phyloP scores from a whole-genome alignment of 1,140 invertebrate species.

The Rhizoglyphus robini region DNA sequence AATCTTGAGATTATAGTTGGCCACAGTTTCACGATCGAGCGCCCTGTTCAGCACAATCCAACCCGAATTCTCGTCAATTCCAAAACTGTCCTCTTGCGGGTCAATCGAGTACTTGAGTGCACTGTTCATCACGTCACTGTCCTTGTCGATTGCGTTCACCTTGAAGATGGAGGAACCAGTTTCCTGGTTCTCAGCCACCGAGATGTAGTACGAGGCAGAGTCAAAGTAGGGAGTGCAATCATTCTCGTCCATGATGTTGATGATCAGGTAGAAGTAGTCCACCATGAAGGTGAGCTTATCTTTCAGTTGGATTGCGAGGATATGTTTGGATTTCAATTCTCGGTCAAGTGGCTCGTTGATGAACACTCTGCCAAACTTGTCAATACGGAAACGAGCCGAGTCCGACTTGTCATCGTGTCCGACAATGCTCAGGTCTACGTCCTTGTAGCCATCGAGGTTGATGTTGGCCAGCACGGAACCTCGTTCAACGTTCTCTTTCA shows the following conservation, averaged over 20 bases:
- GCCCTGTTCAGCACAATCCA: conserved; percentile 68
- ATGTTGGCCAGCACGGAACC: conserved; percentile 35
- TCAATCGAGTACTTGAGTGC: conserved; percentile 27
- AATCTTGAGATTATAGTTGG: conserved; percentile 49
- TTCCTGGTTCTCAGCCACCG: conserved; percentile 64
- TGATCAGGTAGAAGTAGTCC: conserved; percentile 53
- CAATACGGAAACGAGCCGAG: conserved; percentile 51
- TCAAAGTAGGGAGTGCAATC: conserved; percentile 77
- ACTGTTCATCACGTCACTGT: conserved; percentile 29
- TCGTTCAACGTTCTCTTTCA: conserved; percentile 57
- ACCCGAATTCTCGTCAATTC: conserved; percentile 57
- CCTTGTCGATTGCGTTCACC: conserved; percentile 60
- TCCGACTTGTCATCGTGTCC: conserved; percentile 14
- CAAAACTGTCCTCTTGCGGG: conserved; percentile 55
- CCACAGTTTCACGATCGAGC: conserved; percentile 54
- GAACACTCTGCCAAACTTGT: conserved; percentile 54
- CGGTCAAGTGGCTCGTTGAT: conserved; percentile 57
- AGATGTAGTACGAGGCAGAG: conserved; percentile 58
- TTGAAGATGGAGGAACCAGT: conserved; percentile 59
- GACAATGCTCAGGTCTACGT: conserved; percentile 23
- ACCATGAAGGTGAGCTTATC: conserved; percentile 46
- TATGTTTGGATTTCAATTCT: conserved; percentile 53
- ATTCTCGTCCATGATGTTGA: conserved; percentile 76
- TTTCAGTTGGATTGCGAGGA: conserved; percentile 64
- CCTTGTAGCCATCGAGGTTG: conserved; percentile 28